Conservation (phyloP, 2,797 vertebrate species). For the Eleutherodactylus coqui region DNA sequence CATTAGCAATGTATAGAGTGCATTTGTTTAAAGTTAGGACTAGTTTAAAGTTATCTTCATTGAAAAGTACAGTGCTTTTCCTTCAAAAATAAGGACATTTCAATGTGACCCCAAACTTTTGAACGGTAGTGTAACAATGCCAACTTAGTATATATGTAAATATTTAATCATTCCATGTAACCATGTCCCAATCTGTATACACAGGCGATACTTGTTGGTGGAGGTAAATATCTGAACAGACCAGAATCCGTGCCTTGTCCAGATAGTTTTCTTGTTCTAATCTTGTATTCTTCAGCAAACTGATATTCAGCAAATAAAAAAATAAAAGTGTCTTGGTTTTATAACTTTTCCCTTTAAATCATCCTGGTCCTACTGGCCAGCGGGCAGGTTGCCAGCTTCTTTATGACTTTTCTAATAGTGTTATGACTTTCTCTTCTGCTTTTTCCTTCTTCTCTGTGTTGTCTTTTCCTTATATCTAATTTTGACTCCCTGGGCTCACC, state of each 20-base stretch:
- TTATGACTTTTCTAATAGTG: conserved; percentile 35
- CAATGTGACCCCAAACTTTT: no score
- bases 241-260: neutral
- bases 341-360: neutral
- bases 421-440: conserved; percentile 22
- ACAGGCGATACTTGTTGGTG: no score
- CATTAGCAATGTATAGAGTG: no score
- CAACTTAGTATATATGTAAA: no score
- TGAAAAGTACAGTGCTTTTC: no score
- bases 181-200: no score
- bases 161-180: no score
- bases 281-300: neutral
- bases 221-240: neutral
- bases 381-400: neutral
- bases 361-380: neutral
- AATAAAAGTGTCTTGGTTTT: neutral
- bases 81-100: no score
- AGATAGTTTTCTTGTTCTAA: neutral
- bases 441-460: conserved; percentile 23
- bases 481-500: conserved; percentile 24
- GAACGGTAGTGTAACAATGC: no score
- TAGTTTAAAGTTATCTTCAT: no score
- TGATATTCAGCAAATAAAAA: neutral
- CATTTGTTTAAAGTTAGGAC: no score
- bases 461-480: conserved; percentile 2